Base-by-base conservation (phyloP, 2,113 vertebrate species). In the Alligator mississippiensis region DNA sequence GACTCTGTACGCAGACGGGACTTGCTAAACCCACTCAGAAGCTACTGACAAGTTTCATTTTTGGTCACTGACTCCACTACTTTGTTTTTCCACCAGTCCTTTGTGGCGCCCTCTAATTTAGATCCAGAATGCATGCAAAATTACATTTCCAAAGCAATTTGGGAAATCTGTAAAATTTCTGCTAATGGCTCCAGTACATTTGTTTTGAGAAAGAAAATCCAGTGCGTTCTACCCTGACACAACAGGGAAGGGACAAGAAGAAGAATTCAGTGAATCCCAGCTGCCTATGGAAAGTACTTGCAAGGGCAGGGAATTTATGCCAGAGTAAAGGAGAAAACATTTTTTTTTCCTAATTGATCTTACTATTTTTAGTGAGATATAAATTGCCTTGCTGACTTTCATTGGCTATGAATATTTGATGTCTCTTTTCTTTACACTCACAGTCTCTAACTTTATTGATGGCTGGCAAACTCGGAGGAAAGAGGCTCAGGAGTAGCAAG, bases 371-470 rank as follows among this genome's bases (percentile, higher is more conserved):
- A 80, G 88, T 0, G 25, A 76, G 94, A 81, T 90, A 91, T 93
- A 86, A 89, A 87, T 91, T 93, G 95, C 91, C 90, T 72, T 80
- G 92, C 30, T 1, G 13, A 72, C 86, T 84, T 61, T 5, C 92
- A 6, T 84, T 87, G 76, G 85, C 91, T 80, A 82, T 96, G 86
- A 95, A 96, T 93, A 81, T 93, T 96, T 95, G 57, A 94, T 84
- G 85, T n/a, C 85, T 85, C 63, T 81, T 58, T 58, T 87, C 68
- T 87, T 82, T 59, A 0, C 0, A 0, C 90, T 94, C 91, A 59
- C 64, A 22, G 72, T 25, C 85, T 54, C 25, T 72, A 87, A 62
- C 77, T 77, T 2, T 8, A 77, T 84, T 11, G 91, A 55, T 55
- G 3, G 47, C 66, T 1, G 2, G 62, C 1, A 1, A 4, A 25